phyloP scores from a whole-genome alignment of 2,888 invertebrate species.

The Cacoxenus indagator region DNA sequence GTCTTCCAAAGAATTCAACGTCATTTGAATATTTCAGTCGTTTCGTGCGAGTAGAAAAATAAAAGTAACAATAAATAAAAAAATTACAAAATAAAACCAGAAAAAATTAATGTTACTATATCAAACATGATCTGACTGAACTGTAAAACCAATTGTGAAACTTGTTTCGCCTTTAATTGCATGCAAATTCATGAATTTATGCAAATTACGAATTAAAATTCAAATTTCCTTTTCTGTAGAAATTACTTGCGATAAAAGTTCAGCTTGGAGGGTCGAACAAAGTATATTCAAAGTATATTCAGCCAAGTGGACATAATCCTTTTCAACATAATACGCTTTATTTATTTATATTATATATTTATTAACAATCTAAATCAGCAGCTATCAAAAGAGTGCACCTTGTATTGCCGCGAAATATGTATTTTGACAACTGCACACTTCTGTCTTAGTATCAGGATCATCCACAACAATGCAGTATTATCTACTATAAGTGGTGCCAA shows the following conservation, averaged over 20 bases:
- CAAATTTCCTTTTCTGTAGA: constrained; percentile 18
- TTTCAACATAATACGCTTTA: no score
- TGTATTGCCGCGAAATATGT: no score
- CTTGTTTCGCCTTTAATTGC: constrained; percentile 11
- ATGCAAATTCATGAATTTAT: constrained; percentile 18
- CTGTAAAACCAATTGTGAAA: background rate
- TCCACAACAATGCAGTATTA: no score
- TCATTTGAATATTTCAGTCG: background rate
- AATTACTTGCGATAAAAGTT: background rate
- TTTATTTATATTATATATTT: no score
- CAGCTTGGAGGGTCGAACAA: background rate
- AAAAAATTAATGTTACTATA: background rate
- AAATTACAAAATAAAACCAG: background rate
- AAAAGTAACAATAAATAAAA: background rate
- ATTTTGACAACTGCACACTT: no score
- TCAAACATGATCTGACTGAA: background rate
- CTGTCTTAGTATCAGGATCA: no score
- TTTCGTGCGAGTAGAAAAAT: background rate
- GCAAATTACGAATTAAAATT: constrained; percentile 17
- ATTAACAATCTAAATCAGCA: no score
- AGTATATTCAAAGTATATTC: no score
- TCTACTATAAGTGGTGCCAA: no score
- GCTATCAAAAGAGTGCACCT: no score
- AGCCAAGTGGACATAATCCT: no score
- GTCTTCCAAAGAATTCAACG: background rate